These are phyloP conservation scores for Coranthus polyacanthus DNA, from an alignment of 2,797 vertebrate species.

Conservation along the genomic window DNA sequence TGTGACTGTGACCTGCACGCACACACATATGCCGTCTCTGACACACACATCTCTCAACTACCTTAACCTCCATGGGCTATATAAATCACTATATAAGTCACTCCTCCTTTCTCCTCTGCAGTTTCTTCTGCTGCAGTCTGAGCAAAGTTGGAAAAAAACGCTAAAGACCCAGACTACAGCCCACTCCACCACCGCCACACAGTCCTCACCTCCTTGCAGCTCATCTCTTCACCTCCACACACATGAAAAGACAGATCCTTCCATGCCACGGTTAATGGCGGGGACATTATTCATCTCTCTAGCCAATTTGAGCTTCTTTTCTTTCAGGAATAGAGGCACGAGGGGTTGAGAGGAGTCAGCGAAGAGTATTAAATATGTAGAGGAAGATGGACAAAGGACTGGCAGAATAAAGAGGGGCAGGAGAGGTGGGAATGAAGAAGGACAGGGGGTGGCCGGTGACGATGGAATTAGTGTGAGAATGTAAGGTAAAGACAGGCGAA, in stretches of 20 bases:
- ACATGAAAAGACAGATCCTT: constrained; percentile 88
- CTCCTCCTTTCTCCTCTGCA: constrained; percentile 17
- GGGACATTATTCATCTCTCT: constrained; percentile 92
- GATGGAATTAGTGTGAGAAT: constrained; percentile 35
- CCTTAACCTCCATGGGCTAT: not conserved
- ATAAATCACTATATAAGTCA: constrained; percentile 27
- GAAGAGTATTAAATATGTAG: constrained; percentile 88
- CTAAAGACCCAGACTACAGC: constrained; percentile 29
- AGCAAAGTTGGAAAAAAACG: constrained; percentile 57
- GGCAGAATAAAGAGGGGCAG: constrained; percentile 70
- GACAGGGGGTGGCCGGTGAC: constrained; percentile 42
- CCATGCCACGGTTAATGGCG: constrained; percentile 86
- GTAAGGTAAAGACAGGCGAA: constrained; percentile 19
- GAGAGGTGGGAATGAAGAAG: constrained; percentile 64
- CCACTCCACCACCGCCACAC: constrained; percentile 4
- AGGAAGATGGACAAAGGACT: constrained; percentile 78
- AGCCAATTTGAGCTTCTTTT: constrained; percentile 87
- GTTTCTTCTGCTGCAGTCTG: constrained; percentile 15
- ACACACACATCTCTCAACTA: not conserved
- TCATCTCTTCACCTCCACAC: constrained; percentile 73
- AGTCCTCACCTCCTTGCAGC: constrained; percentile 70
- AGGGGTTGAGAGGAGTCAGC: constrained; percentile 82
- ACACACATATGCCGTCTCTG: not conserved
- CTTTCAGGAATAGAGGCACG: constrained; percentile 75
- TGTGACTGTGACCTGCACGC: not conserved